Evolutionary conservation across 2,888 invertebrate species (phyloP), one percentile per base, ranked within the genome.

Genomic region (Graphium colonna): DNA sequence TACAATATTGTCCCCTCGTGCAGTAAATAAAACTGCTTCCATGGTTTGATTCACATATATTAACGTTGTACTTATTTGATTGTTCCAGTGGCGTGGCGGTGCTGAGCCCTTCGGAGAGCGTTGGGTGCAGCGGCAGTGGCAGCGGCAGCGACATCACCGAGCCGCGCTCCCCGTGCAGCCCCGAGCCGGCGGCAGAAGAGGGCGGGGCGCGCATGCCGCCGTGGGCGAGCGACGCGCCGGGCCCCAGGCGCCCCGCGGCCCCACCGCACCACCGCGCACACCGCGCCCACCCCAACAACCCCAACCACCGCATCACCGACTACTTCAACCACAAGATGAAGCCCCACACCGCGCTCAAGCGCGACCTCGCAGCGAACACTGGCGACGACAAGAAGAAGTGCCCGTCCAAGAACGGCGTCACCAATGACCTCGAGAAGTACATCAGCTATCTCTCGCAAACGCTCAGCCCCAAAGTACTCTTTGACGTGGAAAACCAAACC

Each of bases 261-360:
- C 82, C 79, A 63, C 76, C 77, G 58, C n/a, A n/a, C n/a, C n/a
- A n/a, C n/a, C n/a, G n/a, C n/a, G 81, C 75, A 59, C 82, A 83
- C 58, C 65, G 71, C 61, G 85, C 81, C 61, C 70, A 73, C 52
- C 63, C 66, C 71, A 74, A 73, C 57, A 78, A 73, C 57, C 81
- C 86, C 62, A 79, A 84, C 58, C 95, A 95, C 79, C 95, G 95
- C 46, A 96, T 96, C 74, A 95, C 95, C 18, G 95, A 95, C 71
- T 96, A 94, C 79, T 96, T 95, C 79, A 96, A 94, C 77, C 93
- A 95, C 60, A 95, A 95, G 82, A 93, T 95, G 90, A 96, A 95
- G 83, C 92, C 94, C 26, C 91, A 92, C 61, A 91, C 90, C 68
- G 82, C 78, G 56, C 71, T 90, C 60, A 91, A 90, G 67, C 86